Conservation (phyloP, 30 jellyfish, hydroid and myxozoan genomes). For the Morbakka virulenta region DNA sequence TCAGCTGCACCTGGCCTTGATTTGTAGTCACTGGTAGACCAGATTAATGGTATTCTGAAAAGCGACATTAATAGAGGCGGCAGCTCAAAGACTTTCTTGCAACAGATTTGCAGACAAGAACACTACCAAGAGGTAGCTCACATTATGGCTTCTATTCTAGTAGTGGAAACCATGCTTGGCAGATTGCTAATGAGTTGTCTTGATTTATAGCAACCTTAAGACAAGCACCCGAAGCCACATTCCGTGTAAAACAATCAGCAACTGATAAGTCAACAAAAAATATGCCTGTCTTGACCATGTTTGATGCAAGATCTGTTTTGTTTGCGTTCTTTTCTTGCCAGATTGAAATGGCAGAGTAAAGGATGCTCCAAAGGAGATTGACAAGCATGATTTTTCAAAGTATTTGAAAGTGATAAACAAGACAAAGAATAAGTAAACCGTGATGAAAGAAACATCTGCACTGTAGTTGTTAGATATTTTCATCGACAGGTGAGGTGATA, state of each 20-base stretch:
- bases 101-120: conserved; percentile 8
- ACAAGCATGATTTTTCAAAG: conserved; percentile 2
- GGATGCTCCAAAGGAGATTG: conserved; percentile 25
- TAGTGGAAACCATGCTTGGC: not conserved
- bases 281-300: conserved; percentile 32
- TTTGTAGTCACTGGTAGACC: conserved; percentile 3
- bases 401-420: conserved; percentile 20
- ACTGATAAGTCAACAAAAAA: not conserved
- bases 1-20: conserved; percentile 13
- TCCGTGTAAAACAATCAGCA: conserved; percentile 3
- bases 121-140: conserved; percentile 21
- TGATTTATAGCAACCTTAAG: conserved; percentile 18
- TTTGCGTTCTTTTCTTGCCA: not conserved
- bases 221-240: conserved; percentile 20
- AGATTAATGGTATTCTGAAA: conserved; percentile 5
- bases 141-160: conserved; percentile 14
- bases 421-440: not conserved
- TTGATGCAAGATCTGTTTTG: conserved; percentile 15
- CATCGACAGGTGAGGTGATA: no score
- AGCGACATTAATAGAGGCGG: conserved; percentile 14
- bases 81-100: conserved; percentile 18
- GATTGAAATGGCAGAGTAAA: conserved; percentile 12
- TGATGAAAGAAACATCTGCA: not conserved
- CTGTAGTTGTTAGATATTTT: not conserved
- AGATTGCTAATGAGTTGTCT: conserved; percentile 13